phyloP scores from a whole-genome alignment of 2,797 vertebrate genomes.

The Smutsia temminckii region DNA sequence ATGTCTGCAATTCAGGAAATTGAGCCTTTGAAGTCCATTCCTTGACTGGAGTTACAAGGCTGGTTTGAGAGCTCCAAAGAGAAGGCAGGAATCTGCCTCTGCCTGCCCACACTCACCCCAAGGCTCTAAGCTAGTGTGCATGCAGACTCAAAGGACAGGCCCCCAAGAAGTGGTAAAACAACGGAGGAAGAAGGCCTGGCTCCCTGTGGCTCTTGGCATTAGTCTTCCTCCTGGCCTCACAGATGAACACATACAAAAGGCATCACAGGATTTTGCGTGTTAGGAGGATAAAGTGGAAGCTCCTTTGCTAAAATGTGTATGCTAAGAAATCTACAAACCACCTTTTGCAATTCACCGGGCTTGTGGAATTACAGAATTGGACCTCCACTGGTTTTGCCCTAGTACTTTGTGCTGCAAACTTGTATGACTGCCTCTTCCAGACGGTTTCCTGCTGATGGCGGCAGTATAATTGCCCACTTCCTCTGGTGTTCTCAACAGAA shows the following conservation, averaged over 20 bases:
- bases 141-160: not conserved
- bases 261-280: not conserved
- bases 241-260: not conserved
- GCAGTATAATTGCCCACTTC: slow-evolving; percentile 49
- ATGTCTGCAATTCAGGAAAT: not conserved
- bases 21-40: not conserved
- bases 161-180: rapidly evolving
- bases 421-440: not conserved
- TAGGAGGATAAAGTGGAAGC: not conserved
- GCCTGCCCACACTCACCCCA: not conserved
- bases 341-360: not conserved
- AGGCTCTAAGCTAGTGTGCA: not conserved
- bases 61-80: not conserved
- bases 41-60: not conserved
- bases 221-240: not conserved
- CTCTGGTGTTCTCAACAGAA: slow-evolving; percentile 53
- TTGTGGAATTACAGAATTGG: not conserved
- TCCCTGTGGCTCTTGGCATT: rapidly evolving
- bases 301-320: not conserved
- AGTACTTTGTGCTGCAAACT: not conserved
- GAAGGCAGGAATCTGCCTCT: not conserved
- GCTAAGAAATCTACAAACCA: not conserved
- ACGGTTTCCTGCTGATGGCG: not conserved
- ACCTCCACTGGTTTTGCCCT: not conserved
- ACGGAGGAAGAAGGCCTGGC: not conserved